A percentile compares a stretch with the other conserved stretches of the same genome.
Evolutionary conservation across 2,797 vertebrate species (phyloP).

Genomic region (Pangasius sanitwongsei): DNA sequence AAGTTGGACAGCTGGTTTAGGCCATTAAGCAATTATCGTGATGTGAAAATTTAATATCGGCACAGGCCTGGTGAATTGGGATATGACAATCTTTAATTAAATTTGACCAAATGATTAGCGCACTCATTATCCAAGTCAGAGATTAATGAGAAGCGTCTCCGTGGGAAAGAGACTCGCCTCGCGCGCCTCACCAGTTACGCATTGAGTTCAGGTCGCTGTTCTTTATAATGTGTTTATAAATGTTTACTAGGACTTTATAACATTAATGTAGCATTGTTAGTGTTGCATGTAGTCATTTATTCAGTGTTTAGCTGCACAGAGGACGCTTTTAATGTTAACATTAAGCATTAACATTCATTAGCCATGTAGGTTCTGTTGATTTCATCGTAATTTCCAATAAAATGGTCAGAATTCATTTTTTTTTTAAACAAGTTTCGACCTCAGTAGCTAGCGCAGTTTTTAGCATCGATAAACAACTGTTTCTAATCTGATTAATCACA

Average conservation of each 20-base stretch:
- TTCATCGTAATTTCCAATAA: not conserved
- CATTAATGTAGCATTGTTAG: not conserved
- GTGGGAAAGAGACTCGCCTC: not conserved
- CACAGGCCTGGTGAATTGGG: slow-evolving; percentile 3
- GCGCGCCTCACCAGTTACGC: not conserved
- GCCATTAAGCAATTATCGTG: not conserved
- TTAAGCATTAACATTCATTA: not conserved
- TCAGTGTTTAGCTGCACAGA: not conserved
- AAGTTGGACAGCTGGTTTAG: not conserved
- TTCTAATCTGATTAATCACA: not conserved
- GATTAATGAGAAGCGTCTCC: slow-evolving; percentile 21
- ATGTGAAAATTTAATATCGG: not conserved
- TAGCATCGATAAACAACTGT: not conserved
- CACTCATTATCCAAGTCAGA: slow-evolving; percentile 9
- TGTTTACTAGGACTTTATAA: not conserved
- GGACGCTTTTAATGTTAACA: not conserved
- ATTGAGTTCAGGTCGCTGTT: not conserved
- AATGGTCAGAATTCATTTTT: not conserved
- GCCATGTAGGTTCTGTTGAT: not conserved
- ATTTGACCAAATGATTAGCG: slow-evolving; percentile 39
- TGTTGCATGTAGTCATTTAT: not conserved
- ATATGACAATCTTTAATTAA: slow-evolving; percentile 37
- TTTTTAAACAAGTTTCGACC: too few species aligned
- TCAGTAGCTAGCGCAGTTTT: not conserved
- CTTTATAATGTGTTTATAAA: not conserved